Percentiles rank a stretch among this genome's conserved stretches.
These are phyloP conservation scores for Xiphorhynchus erythropygius DNA, from an alignment of 2,797 vertebrate species.

Conservation along the genomic window DNA sequence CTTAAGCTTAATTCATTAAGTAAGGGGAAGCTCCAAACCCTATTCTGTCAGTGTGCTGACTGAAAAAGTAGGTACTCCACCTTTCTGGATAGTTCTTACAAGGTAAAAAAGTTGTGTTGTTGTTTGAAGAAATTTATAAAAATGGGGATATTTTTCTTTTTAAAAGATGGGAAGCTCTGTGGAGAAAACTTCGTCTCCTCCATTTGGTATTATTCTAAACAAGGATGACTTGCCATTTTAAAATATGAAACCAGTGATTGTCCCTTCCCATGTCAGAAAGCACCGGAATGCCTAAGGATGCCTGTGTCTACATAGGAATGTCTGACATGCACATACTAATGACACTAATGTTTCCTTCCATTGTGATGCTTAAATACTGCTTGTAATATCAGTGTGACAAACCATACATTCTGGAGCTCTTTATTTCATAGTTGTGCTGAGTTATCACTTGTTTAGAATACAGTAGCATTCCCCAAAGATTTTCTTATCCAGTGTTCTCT, in stretches of 20 bases:
- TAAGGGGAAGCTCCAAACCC: background rate
- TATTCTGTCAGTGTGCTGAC: background rate
- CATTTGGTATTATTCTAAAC: conserved; percentile 13
- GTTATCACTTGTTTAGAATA: conserved; percentile 24
- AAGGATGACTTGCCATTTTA: conserved; percentile 9
- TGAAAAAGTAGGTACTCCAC: background rate
- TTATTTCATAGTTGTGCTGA: background rate
- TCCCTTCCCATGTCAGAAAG: background rate
- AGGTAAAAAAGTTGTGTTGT: background rate
- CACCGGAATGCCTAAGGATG: background rate
- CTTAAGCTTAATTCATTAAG: background rate
- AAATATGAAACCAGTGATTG: background rate
- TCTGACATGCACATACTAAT: conserved; percentile 11
- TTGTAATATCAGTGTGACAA: background rate
- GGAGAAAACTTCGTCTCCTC: background rate
- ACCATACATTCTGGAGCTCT: background rate
- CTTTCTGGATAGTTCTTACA: background rate
- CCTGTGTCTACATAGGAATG: background rate
- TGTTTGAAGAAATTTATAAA: background rate
- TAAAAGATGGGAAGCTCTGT: background rate
- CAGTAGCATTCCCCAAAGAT: background rate
- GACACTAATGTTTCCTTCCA: conserved; percentile 50
- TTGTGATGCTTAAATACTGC: conserved; percentile 36
- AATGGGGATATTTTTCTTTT: background rate
- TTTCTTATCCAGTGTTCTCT: background rate